Conservation (phyloP, 2,888 invertebrate species). For the Diplolepis rosae region DNA sequence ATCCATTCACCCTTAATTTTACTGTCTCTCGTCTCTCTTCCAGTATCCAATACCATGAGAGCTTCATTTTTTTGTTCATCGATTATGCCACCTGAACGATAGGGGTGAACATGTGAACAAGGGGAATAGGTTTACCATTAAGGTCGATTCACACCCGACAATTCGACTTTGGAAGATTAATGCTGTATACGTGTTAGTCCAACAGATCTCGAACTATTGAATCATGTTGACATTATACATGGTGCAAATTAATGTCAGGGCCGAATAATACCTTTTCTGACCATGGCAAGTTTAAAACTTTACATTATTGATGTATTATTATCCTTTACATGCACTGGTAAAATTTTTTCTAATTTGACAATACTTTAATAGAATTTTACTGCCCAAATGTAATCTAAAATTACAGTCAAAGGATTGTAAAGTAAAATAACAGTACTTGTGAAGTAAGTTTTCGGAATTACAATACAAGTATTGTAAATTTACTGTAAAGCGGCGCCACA, state of each 20-base stretch:
- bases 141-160: constrained; percentile 11
- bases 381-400: no score
- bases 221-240: constrained; percentile 14
- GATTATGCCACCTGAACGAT: constrained; percentile 63
- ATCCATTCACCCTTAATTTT: constrained; percentile 57
- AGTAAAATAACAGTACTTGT: no score
- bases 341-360: no score
- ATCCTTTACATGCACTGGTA: no score
- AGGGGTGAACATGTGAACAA: constrained; percentile 59
- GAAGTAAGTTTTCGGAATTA: no score
- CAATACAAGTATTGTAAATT: no score
- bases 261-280: not conserved
- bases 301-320: not conserved
- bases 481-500: no score
- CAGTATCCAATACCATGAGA: constrained; percentile 13
- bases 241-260: constrained; percentile 12
- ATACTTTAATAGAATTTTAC: no score
- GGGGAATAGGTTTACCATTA: constrained; percentile 29
- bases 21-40: constrained; percentile 31
- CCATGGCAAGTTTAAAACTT: not conserved
- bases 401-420: no score
- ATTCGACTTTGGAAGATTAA: not conserved
- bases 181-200: not conserved
- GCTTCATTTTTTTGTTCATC: constrained; percentile 56
- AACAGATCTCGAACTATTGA: not conserved